A percentile compares a stretch with the other conserved stretches of the same genome.
Evolutionary conservation across 2,113 vertebrate species (phyloP).

Genomic region (Astur gentilis): DNA sequence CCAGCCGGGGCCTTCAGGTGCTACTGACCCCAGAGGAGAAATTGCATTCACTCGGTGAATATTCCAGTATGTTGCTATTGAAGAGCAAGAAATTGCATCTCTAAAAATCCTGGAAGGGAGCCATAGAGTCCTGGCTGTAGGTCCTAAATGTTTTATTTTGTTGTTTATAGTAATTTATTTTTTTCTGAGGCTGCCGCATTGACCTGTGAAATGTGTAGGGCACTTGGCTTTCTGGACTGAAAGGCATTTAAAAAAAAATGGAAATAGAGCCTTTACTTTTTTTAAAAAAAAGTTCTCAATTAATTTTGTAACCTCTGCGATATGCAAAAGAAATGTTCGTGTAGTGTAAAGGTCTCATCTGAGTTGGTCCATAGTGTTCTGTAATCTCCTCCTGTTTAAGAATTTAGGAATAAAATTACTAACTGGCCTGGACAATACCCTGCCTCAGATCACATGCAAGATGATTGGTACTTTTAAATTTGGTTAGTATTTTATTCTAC

Average conservation of each 20-base stretch:
- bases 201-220: background rate
- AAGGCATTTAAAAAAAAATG: background rate
- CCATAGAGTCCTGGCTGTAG: background rate
- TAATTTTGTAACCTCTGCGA: background rate
- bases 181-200: background rate
- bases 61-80: background rate
- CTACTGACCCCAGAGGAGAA: accelerated
- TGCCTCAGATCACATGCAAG: background rate
- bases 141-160: background rate
- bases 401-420: background rate
- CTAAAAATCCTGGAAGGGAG: background rate
- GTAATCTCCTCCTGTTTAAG: background rate
- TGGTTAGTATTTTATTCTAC: background rate
- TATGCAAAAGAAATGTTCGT: background rate
- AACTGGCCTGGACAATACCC: background rate
- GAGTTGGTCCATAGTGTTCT: background rate
- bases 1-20: background rate
- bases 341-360: background rate
- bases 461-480: background rate
- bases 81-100: background rate
- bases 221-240: background rate
- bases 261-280: background rate
- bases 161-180: background rate
- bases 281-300: background rate
- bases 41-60: background rate